These are phyloP conservation scores for Cosmia pyralina DNA, from an alignment of 2,888 invertebrate species.

Conservation along the genomic window DNA sequence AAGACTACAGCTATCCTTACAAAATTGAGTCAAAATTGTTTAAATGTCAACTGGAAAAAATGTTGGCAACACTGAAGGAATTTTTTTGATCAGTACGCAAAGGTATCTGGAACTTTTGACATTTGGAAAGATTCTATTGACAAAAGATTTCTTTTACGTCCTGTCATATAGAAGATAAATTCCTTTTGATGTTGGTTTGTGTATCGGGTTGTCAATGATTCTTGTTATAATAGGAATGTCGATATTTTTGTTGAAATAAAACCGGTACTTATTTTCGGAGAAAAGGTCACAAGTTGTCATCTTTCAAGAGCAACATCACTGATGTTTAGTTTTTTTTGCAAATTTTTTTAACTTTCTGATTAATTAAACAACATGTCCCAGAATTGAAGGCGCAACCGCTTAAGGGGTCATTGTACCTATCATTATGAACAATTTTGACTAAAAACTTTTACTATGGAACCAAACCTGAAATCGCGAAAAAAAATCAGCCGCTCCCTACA, in stretches of 20 bases:
- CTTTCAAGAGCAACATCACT: background rate
- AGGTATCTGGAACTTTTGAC: constrained; percentile 26
- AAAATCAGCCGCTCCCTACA: too few relatives aligned
- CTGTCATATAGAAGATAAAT: constrained; percentile 30
- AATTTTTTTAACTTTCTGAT: too few relatives aligned
- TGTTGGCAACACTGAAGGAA: constrained; percentile 19
- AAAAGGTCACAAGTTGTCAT: background rate
- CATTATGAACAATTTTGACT: too few relatives aligned
- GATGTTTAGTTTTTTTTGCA: background rate
- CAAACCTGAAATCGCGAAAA: too few relatives aligned
- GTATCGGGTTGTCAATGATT: constrained; percentile 18
- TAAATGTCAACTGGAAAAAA: constrained; percentile 38
- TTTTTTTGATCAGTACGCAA: constrained; percentile 51
- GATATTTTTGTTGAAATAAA: constrained; percentile 10
- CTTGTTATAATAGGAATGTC: constrained; percentile 9
- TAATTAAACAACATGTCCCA: too few relatives aligned
- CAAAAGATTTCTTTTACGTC: constrained; percentile 25
- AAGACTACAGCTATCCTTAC: background rate
- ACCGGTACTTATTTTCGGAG: constrained; percentile 3
- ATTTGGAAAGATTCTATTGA: constrained; percentile 22
- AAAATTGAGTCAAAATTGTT: constrained; percentile 40
- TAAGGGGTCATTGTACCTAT: too few relatives aligned
- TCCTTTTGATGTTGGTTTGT: constrained; percentile 18
- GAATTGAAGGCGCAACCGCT: too few relatives aligned
- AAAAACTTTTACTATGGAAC: too few relatives aligned